These are phyloP conservation scores for Calyptommatus sinebrachiatus DNA, from an alignment of 2,113 vertebrate genomes.

Conservation along the genomic window DNA sequence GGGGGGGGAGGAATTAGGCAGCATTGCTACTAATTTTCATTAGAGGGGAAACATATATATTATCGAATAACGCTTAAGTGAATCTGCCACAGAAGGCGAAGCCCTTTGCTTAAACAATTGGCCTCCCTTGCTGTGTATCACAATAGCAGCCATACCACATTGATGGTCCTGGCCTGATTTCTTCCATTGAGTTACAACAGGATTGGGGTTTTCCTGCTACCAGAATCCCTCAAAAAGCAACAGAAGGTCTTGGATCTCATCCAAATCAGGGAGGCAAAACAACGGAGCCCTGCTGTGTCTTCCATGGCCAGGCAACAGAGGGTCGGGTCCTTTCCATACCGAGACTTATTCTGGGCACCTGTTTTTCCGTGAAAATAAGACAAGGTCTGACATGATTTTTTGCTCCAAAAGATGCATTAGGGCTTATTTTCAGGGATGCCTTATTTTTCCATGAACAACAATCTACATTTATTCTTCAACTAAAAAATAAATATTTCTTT, in stretches of 20 bases:
- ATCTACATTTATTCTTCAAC: too few species aligned
- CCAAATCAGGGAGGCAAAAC: neutral
- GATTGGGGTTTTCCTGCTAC: neutral
- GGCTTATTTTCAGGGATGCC: too few species aligned
- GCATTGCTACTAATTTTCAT: slow-evolving; percentile 7
- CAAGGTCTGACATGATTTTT: too few species aligned
- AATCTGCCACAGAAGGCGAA: neutral
- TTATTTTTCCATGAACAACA: too few species aligned
- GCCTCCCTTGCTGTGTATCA: neutral
- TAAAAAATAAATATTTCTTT: too few species aligned
- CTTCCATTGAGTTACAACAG: neutral
- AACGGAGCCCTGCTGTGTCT: too few species aligned
- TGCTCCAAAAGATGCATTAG: too few species aligned
- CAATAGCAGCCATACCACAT: too few species aligned
- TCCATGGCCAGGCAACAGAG: too few species aligned
- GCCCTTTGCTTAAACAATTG: too few species aligned
- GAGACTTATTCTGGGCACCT: too few species aligned
- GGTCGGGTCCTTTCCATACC: neutral
- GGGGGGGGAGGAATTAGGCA: neutral
- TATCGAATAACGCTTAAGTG: neutral
- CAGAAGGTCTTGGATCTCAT: neutral
- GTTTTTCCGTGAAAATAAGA: too few species aligned
- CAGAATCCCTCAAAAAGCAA: neutral
- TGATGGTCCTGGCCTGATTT: neutral
- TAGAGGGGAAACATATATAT: neutral